Base-by-base conservation (phyloP, 2,888 invertebrate species). In the Philereme vetulata region DNA sequence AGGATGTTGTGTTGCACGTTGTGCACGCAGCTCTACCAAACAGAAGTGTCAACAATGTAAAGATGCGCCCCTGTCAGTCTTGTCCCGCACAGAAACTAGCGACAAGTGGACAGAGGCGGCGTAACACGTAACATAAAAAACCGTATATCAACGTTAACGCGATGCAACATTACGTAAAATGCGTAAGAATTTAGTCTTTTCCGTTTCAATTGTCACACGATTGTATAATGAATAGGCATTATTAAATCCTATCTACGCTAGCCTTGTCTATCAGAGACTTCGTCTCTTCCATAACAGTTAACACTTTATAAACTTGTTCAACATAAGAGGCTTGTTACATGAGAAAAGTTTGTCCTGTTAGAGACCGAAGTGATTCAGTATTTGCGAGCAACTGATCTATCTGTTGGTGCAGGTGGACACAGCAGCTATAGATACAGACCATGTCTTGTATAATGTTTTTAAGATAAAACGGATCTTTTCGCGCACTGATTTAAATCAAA, bases 141-240 rank as follows among this genome's bases (percentile, higher is more conserved):
- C 79, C 78, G 82, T 86, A 84, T 85, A 90, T 82, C 82, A 84
- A 88, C 83, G 75, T 84, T 82, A 88, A 88, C 86, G 82, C 81
- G 86, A 80, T 88, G 88, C 86, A 90, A 90, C 87, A 91, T 88
- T 86, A 84, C 86, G 86, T 88, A 88, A 85, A 87, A 80, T 84
- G 83, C 85, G 79, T 85, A 85, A 86, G 89, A 88, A 87, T 91
- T 92, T 86, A 91, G 91, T 91, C 91, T 91, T 92, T 80, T 92
- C 88, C 87, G 91, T 91, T 92, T 84, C 91, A 88, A 81, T 88
- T 86, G 85, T 90, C 89, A 90, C 85, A 86, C 85, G 78, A 82
- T 87, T 85, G 80, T 84, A 82, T 85, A 88, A 84, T 85, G 85
- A 88, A 85, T 85, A 88, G 81, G 75, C 78, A 82, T 87, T 85